phyloP scores from a whole-genome alignment of 2,113 vertebrate species.

The Peromyscus leucopus region DNA sequence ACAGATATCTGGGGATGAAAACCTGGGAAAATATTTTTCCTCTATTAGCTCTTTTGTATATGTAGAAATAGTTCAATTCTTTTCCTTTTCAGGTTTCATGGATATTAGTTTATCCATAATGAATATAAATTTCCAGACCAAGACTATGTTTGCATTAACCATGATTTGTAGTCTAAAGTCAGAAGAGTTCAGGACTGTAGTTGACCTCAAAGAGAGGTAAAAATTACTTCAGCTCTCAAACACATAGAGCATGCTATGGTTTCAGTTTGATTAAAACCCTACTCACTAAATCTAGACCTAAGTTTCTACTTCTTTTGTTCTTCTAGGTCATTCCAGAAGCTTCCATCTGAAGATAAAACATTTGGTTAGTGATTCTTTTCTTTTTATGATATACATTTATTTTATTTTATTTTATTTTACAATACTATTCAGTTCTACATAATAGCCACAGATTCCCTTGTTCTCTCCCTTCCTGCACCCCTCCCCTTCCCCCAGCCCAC shows the following conservation, averaged over 20 bases:
- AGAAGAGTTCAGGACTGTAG: background rate
- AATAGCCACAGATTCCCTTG: no score
- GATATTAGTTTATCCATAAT: background rate
- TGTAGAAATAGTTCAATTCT: background rate
- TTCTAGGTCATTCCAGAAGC: constrained; percentile 90
- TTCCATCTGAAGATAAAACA: constrained; percentile 91
- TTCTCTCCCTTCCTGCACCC: no score
- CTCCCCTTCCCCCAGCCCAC: no score
- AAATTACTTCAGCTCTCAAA: constrained; percentile 42
- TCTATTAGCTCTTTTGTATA: background rate
- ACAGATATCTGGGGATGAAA: background rate
- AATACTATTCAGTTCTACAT: no score
- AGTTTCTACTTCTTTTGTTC: constrained; percentile 80
- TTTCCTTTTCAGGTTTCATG: background rate
- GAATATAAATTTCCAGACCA: background rate
- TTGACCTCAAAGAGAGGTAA: background rate
- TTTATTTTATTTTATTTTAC: no score
- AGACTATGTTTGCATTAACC: background rate
- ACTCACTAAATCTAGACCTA: constrained; percentile 73
- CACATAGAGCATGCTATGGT: background rate
- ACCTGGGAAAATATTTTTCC: background rate
- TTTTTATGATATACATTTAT: no score
- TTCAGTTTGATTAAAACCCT: constrained; percentile 52
- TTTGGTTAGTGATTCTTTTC: constrained; percentile 91
- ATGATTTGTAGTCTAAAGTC: background rate